Base-by-base conservation (phyloP, 1,140 invertebrate genomes). In the Elymnias hypermnestra region DNA sequence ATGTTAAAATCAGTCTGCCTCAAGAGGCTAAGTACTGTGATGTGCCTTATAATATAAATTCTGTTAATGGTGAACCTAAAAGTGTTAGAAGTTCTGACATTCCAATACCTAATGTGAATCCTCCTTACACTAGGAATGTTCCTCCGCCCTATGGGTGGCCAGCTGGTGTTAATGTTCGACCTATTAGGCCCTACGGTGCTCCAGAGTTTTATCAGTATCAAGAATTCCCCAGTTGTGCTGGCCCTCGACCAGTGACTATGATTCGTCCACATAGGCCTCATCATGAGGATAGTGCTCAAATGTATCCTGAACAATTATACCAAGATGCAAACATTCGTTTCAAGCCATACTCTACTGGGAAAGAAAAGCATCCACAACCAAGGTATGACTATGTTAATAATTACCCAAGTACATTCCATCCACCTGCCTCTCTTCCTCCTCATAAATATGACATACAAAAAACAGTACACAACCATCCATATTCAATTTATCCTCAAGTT, bases 361-460 rank as follows among this genome's bases (percentile, higher is more conserved):
- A 83, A 45, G 79, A 82, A 26, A 60, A 72, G 33, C 73, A 67
- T 59, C 65, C 61, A 31, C 76, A 72, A 49, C 17, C 60, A 59
- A 85, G 79, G 72, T 83, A 85, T 82, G 79, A 85, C 41, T 82
- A 81, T 73, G 50, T 74, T 55, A 57, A 43, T 73, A 83, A 77
- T 61, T 82, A 72, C 54, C 42, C 68, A 29, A 76, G 68, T 63
- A 53, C 67, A 49, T 79, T 71, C 53, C 72, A 79, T 54, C 60
- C 71, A 38, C 61, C 66, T 26, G 49, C 58, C 25, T 46, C 61
- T 36, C 70, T 67, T 28, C 59, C 66, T 39, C 53, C 72, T 37
- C 74, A 74, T 57, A 82, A 78, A 57, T 81, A 72, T 77, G 74
- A 83, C 40, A 38, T 72, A 41, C 66, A 71, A 37, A 82, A 79